phyloP scores from a whole-genome alignment of 2,888 invertebrate genomes.

The Parapristionchus giblindavisi region DNA sequence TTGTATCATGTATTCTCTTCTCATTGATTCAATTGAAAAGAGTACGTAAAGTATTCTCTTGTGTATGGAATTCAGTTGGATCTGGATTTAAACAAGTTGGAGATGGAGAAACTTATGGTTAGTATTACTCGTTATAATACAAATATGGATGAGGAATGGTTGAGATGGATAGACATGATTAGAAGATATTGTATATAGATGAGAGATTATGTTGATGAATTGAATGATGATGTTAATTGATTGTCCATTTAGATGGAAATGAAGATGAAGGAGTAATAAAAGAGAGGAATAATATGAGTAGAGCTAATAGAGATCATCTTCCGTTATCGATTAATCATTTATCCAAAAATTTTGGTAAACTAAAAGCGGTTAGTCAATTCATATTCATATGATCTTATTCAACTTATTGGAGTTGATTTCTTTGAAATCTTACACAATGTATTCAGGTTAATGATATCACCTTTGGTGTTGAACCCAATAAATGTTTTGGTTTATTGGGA shows the following conservation, averaged over 20 bases:
- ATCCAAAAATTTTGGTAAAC: conserved; percentile 42
- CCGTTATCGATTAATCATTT: conserved; percentile 47
- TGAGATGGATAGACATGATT: not conserved
- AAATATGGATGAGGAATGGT: not conserved
- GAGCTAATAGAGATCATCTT: conserved; percentile 37
- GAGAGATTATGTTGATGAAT: not conserved
- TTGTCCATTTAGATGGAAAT: conserved; percentile 18
- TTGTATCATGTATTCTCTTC: not conserved
- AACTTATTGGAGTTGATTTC: not conserved
- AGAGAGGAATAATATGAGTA: conserved; percentile 43
- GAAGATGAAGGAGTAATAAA: conserved; percentile 51
- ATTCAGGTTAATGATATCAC: conserved; percentile 47
- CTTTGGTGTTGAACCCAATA: conserved; percentile 59
- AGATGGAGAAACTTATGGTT: not conserved
- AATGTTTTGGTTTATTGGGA: conserved; percentile 67
- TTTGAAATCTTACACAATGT: not conserved
- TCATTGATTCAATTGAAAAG: conserved; percentile 16
- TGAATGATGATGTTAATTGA: not conserved
- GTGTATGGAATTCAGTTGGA: conserved; percentile 19
- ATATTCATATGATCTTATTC: not conserved
- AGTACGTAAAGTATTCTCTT: not conserved
- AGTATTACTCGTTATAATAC: not conserved
- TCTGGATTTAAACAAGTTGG: not conserved
- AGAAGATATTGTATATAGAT: not conserved
- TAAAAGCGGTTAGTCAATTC: conserved; percentile 16